Evolutionary conservation across 1,140 invertebrate genomes (phyloP), one percentile per base, ranked within the genome.

Genomic region (Diachasma alloeum): DNA sequence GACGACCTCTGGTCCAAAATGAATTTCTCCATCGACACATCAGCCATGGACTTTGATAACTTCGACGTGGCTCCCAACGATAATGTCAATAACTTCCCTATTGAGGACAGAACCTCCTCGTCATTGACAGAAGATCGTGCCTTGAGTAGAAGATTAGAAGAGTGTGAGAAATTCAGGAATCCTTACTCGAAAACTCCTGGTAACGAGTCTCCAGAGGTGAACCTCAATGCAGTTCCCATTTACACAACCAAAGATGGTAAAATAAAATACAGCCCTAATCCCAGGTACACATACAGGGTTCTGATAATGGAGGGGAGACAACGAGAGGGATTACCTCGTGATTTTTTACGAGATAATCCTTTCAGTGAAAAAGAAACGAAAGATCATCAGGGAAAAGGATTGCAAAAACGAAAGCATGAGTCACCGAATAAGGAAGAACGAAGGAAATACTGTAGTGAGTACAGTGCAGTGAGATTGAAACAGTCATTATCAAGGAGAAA

Each of bases 201-300:
- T 53, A 31, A 13, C 24, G 73, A 78, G 39, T 48, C 69, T 2
- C 19, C 72, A 10, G 76, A 76, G 56, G 73, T 71, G 37, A 84
- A 87, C 79, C 78, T 87, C 19, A 86, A 89, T 56, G 83, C 82
- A 63, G 87, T 90, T 80, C 88, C 89, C 69, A 83, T 90, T 44
- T 90, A 89, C 39, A 89, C 86, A 69, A 90, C 88, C 24, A 89
- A 88, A 80, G 89, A 90, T 68, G 89, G 89, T 22, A 89, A 89
- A 78, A 89, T 90, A 72, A 89, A 83, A 8, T 90, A 89, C 72
- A 89, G 89, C 75, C 88, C 88, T 17, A 89, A 89, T 80, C 82
- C 86, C 9, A 87, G 82, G 72, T 89, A 85, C 37, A 88, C 87
- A 0, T 87, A 88, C 46, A 81, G 84, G 11, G 82, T 83, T 15